Evolutionary conservation across 2,797 vertebrate species (phyloP).

Genomic region (Mormyrops attenuatus): DNA sequence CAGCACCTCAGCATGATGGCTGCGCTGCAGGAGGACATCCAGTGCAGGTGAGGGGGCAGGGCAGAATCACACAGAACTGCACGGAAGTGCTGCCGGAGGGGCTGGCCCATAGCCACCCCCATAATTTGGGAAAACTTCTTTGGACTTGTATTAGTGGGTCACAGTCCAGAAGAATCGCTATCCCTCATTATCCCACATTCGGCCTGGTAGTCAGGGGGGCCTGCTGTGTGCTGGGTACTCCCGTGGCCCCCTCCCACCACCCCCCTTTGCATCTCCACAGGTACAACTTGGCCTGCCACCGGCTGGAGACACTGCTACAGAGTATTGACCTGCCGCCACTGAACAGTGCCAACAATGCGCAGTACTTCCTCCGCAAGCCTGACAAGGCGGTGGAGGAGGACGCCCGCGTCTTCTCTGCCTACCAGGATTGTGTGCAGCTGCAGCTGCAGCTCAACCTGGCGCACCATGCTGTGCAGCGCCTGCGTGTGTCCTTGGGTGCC

Average conservation of each 20-base stretch:
- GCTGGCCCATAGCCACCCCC: background rate
- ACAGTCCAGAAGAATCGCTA: background rate
- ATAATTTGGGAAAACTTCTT: background rate
- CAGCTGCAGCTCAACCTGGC: constrained; percentile 95
- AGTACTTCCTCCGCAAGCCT: constrained; percentile 94
- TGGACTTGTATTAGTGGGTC: background rate
- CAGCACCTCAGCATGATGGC: constrained; percentile 97
- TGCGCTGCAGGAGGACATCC: constrained; percentile 95
- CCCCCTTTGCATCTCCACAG: constrained; percentile 47
- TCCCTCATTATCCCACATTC: background rate
- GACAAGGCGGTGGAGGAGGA: constrained; percentile 98
- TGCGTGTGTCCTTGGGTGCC: constrained; percentile 85
- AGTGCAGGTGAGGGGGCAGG: constrained; percentile 77
- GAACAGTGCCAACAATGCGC: constrained; percentile 96
- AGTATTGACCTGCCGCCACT: constrained; percentile 95
- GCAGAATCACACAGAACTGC: background rate
- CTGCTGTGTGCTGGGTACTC: background rate
- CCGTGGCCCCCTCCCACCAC: background rate
- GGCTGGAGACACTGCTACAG: constrained; percentile 91
- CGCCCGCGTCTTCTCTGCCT: constrained; percentile 92
- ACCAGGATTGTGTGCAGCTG: constrained; percentile 96
- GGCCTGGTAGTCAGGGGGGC: background rate
- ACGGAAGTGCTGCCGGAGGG: background rate
- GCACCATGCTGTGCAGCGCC: constrained; percentile 90
- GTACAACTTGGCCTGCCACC: constrained; percentile 95